phyloP scores from a whole-genome alignment of 2,797 vertebrate genomes.

The Danio aesculapii region DNA sequence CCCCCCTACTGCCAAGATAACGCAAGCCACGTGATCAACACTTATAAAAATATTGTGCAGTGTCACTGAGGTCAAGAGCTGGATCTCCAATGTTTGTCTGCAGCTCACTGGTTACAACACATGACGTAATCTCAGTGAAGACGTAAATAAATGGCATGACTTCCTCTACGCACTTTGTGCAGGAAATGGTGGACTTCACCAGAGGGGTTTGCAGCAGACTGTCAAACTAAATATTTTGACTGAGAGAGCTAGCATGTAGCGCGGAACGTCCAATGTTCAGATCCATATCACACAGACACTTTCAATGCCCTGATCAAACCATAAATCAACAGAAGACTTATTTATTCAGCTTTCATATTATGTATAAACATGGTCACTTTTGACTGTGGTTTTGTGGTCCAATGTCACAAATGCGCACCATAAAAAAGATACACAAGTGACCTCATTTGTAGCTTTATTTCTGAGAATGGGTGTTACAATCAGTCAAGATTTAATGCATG shows the following conservation, averaged over 20 bases:
- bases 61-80: constrained; percentile 70
- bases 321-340: too few species aligned
- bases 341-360: too few species aligned
- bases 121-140: constrained; percentile 67
- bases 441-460: too few species aligned
- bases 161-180: constrained; percentile 61
- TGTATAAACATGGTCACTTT: too few species aligned
- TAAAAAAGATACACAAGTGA: too few species aligned
- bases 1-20: constrained; percentile 1
- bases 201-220: constrained; percentile 57
- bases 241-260: constrained; percentile 56
- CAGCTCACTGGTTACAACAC: constrained; percentile 67
- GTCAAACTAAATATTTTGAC: constrained; percentile 72
- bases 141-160: constrained; percentile 68
- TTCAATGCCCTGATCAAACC: not conserved
- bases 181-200: constrained; percentile 52
- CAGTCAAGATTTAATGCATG: too few species aligned
- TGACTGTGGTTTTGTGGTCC: too few species aligned
- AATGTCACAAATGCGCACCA: too few species aligned
- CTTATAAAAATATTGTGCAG: constrained; percentile 72
- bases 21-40: constrained; percentile 1
- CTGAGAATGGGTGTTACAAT: too few species aligned
- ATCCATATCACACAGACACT: constrained; percentile 6
- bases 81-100: constrained; percentile 84
- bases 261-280: constrained; percentile 55